phyloP scores from a whole-genome alignment of 2,888 invertebrate genomes.

The Gymnocheta viridis region DNA sequence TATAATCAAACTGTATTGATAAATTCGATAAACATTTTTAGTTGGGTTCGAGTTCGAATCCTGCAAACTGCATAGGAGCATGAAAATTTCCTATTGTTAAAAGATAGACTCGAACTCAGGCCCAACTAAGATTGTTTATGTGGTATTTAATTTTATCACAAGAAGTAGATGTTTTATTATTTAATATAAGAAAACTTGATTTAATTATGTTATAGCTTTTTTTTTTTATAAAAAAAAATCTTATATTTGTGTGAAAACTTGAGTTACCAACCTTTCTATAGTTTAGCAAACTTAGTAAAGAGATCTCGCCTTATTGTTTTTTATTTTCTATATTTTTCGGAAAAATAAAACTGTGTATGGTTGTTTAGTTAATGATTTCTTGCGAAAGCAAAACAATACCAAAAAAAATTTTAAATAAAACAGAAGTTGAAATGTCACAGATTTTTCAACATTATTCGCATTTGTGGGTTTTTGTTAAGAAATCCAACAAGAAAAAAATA shows the following conservation, averaged over 20 bases:
- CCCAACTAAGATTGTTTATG: no score
- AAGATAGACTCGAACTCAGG: no score
- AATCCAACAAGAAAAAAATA: conserved; percentile 37
- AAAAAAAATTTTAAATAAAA: conserved; percentile 40
- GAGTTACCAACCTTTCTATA: conserved; percentile 67
- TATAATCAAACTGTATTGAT: no score
- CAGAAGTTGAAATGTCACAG: conserved; percentile 66
- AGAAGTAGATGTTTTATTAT: neutral
- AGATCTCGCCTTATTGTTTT: conserved; percentile 57
- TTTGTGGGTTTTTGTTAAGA: conserved; percentile 36
- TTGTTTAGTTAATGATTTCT: conserved; percentile 63
- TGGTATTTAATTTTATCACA: neutral
- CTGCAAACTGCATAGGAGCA: no score
- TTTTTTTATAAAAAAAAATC: neutral
- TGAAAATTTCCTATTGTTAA: no score
- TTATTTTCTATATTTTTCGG: conserved; percentile 15
- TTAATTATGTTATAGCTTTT: neutral
- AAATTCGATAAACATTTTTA: no score
- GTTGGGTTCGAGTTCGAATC: no score
- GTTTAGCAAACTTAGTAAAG: conserved; percentile 42
- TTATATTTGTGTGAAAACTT: conserved; percentile 70
- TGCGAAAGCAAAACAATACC: conserved; percentile 61
- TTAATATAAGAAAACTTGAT: neutral
- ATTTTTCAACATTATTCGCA: conserved; percentile 53
- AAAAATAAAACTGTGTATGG: neutral